Percentiles rank a stretch among this genome's conserved stretches.
Evolutionary conservation across 2,797 vertebrate genomes (phyloP).

Genomic region (Esox lucius): DNA sequence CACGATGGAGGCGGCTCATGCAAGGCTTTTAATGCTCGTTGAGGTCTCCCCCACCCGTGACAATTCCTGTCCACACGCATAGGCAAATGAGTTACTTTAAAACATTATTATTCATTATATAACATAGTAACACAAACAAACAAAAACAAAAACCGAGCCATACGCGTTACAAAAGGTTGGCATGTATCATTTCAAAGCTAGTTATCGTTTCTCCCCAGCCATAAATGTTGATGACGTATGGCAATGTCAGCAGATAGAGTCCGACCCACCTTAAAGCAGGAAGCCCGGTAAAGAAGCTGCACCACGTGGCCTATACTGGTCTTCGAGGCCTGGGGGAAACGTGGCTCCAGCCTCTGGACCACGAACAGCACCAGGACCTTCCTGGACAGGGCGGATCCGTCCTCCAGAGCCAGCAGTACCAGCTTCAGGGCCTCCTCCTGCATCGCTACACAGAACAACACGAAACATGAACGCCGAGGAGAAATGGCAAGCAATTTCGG

Average conservation of each 20-base stretch:
- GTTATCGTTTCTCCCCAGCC: too few relatives aligned
- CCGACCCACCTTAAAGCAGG: slow-evolving; percentile 91
- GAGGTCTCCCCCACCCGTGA: too few relatives aligned
- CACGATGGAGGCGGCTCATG: too few relatives aligned
- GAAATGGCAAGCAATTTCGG: background rate
- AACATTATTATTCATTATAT: too few relatives aligned
- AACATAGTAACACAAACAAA: too few relatives aligned
- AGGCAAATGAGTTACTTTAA: too few relatives aligned
- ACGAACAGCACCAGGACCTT: slow-evolving; percentile 99
- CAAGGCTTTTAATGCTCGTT: too few relatives aligned
- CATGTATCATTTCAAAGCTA: too few relatives aligned
- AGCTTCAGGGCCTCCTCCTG: slow-evolving; percentile 98
- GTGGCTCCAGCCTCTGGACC: slow-evolving; percentile 96
- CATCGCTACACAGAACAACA: slow-evolving; percentile 81
- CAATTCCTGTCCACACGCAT: too few relatives aligned
- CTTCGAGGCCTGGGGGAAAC: slow-evolving; percentile 98
- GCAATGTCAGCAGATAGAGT: background rate
- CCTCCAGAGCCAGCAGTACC: slow-evolving; percentile 94
- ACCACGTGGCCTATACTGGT: slow-evolving; percentile 99
- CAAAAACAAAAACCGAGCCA: too few relatives aligned
- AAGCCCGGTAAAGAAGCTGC: slow-evolving; percentile 97
- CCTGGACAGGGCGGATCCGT: slow-evolving; percentile 94
- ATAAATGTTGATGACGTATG: too few relatives aligned
- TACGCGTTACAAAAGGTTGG: too few relatives aligned
- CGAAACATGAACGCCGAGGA: background rate